These are phyloP conservation scores for Apamea sordens DNA, from an alignment of 2,888 invertebrate species.

Conservation along the genomic window DNA sequence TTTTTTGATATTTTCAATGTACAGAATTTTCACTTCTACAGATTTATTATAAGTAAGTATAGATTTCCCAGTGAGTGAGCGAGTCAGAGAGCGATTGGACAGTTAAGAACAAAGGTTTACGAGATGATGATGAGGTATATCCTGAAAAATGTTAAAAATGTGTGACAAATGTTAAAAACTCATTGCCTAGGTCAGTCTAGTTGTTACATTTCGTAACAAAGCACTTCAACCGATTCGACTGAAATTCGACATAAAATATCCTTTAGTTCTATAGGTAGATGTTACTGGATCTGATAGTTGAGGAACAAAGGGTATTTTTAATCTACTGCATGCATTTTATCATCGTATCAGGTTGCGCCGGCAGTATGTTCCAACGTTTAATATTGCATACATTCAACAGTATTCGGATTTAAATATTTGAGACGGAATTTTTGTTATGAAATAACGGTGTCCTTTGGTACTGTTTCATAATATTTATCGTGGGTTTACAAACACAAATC, in stretches of 20 bases:
- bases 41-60: no score
- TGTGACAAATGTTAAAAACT: background rate
- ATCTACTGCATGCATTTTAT: background rate
- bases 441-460: background rate
- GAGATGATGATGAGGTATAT: background rate
- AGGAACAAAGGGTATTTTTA: background rate
- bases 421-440: no score
- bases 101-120: slow-evolving; percentile 1
- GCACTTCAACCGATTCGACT: background rate
- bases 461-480: background rate
- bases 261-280: background rate
- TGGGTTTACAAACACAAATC: background rate
- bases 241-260: background rate
- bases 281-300: background rate
- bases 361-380: background rate
- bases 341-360: background rate
- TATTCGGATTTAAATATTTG: background rate
- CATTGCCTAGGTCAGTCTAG: background rate
- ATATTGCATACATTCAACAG: background rate
- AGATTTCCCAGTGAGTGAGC: background rate
- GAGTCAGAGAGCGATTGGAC: background rate
- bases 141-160: background rate
- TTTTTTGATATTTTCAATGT: no score
- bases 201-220: background rate
- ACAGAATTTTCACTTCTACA: no score